Conservation (phyloP, 2,888 invertebrate species). For the Perizoma flavofasciatum region DNA sequence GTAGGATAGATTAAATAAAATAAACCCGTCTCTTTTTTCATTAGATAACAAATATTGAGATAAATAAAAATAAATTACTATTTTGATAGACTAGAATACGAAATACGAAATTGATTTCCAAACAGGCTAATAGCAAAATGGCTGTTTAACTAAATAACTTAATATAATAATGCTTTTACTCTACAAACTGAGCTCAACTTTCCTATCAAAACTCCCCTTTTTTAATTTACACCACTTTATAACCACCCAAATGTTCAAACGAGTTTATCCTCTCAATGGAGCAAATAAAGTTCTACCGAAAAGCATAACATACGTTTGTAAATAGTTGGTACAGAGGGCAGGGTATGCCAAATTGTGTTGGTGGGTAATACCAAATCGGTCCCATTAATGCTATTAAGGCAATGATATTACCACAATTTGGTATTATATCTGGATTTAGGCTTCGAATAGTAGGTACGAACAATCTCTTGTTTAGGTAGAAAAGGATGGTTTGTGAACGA, state of each 20-base stretch:
- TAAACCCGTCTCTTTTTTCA: no score
- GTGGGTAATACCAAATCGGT: constrained; percentile 58
- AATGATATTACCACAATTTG: constrained; percentile 72
- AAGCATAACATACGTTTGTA: constrained; percentile 31
- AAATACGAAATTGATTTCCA: constrained; percentile 65
- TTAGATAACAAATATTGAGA: no score
- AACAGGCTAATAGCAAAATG: constrained; percentile 70
- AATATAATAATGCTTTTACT: constrained; percentile 70
- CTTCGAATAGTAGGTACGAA: constrained; percentile 46
- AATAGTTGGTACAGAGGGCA: constrained; percentile 41
- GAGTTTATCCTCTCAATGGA: constrained; percentile 7
- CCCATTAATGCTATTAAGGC: constrained; percentile 69
- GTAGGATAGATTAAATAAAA: no score
- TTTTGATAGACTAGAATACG: constrained; percentile 40
- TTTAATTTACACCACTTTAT: constrained; percentile 25
- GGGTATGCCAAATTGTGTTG: constrained; percentile 46
- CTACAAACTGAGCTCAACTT: constrained; percentile 42
- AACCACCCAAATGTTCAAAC: background rate
- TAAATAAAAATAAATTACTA: constrained; percentile 39
- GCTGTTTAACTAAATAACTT: constrained; percentile 59
- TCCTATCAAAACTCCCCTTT: constrained; percentile 49
- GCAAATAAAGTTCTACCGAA: constrained; percentile 10
- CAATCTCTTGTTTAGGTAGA: constrained; percentile 26
- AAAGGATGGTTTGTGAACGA: background rate
- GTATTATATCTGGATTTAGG: constrained; percentile 60